Conservation (phyloP, 1,140 invertebrate genomes). For the Drosophila teissieri region DNA sequence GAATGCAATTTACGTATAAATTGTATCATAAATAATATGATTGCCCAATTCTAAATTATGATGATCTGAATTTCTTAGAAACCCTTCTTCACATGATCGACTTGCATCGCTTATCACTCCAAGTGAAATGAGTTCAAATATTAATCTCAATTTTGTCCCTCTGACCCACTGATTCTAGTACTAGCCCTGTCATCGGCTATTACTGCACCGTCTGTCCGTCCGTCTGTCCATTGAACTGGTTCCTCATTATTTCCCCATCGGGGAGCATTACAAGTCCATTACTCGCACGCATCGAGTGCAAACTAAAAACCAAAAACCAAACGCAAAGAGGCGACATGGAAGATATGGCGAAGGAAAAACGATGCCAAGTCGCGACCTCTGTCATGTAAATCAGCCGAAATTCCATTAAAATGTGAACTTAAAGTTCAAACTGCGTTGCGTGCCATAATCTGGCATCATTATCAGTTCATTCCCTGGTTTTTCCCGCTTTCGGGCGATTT, state of each 20-base stretch:
- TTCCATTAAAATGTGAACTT: slow-evolving; percentile 81
- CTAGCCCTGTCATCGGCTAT: neutral
- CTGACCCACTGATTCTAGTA: slow-evolving; percentile 2
- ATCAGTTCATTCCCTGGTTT: slow-evolving; percentile 52
- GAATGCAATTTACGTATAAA: too few species aligned
- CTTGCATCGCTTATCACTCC: neutral
- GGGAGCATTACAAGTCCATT: slow-evolving; percentile 16
- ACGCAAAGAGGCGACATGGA: slow-evolving; percentile 4
- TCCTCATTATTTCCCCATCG: slow-evolving; percentile 9
- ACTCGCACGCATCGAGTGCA: slow-evolving; percentile 35
- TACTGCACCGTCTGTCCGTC: neutral
- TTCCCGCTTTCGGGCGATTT: slow-evolving; percentile 16
- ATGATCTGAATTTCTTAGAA: too few species aligned
- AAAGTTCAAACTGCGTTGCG: slow-evolving; percentile 74
- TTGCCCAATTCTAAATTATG: too few species aligned
- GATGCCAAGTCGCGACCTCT: slow-evolving; percentile 69
- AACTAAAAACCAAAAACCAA: neutral
- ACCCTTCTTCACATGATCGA: too few species aligned
- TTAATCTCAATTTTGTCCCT: neutral
- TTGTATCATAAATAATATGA: too few species aligned
- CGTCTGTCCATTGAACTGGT: neutral
- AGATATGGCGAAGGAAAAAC: slow-evolving; percentile 49
- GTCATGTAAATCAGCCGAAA: slow-evolving; percentile 80
- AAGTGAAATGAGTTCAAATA: neutral
- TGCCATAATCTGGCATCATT: slow-evolving; percentile 76